phyloP scores from a whole-genome alignment of 2,888 invertebrate species.

The Sesia apiformis region DNA sequence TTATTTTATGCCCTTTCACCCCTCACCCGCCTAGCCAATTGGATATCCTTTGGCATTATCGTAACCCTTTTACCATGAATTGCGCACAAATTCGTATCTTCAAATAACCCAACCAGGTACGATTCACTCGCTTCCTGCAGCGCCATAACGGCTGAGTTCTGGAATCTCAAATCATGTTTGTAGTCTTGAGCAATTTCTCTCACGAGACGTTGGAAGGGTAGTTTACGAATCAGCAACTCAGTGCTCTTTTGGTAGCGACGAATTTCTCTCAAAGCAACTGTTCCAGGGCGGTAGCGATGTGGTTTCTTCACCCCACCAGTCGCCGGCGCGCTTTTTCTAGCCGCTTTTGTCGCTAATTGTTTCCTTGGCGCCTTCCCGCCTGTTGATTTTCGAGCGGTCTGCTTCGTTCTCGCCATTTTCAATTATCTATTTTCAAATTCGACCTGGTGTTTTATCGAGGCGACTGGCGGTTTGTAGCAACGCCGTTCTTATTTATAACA shows the following conservation, averaged over 20 bases:
- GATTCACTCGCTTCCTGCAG: slow-evolving; percentile 77
- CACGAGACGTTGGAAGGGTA: slow-evolving; percentile 82
- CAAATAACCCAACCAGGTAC: slow-evolving; percentile 80
- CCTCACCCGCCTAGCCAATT: slow-evolving; percentile 46
- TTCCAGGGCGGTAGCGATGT: slow-evolving; percentile 80
- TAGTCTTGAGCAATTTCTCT: slow-evolving; percentile 84
- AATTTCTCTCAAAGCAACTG: slow-evolving; percentile 81
- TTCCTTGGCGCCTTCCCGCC: slow-evolving; percentile 84
- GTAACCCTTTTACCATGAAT: slow-evolving; percentile 77
- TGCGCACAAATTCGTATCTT: slow-evolving; percentile 85
- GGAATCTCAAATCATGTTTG: slow-evolving; percentile 81
- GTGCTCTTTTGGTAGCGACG: slow-evolving; percentile 84
- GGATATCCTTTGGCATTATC: slow-evolving; percentile 58
- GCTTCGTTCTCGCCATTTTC: slow-evolving; percentile 83
- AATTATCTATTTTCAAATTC: neutral
- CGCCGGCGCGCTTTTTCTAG: slow-evolving; percentile 81
- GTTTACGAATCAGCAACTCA: slow-evolving; percentile 80
- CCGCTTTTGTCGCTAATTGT: slow-evolving; percentile 81
- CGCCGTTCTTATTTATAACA: no score
- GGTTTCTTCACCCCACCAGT: slow-evolving; percentile 85
- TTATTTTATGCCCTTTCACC: slow-evolving; percentile 41
- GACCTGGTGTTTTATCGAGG: neutral
- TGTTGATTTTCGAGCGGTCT: slow-evolving; percentile 83
- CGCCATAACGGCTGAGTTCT: slow-evolving; percentile 81
- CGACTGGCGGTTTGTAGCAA: no score